Percentiles rank a stretch among this genome's conserved stretches.
phyloP scores from a whole-genome alignment of 2,888 invertebrate genomes.

The Trichopria drosophilae region DNA sequence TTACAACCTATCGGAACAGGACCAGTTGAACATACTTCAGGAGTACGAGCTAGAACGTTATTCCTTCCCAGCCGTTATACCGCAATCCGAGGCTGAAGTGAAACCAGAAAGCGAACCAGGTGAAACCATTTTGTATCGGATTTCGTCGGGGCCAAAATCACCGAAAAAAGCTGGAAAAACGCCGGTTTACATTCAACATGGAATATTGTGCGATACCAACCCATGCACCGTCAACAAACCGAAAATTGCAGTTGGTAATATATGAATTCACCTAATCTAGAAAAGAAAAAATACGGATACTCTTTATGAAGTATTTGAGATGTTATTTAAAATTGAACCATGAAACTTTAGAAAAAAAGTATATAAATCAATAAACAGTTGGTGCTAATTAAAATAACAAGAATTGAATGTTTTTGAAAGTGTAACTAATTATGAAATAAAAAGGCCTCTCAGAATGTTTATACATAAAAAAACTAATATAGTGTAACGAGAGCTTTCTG shows the following conservation, averaged over 20 bases:
- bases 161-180: conserved; percentile 39
- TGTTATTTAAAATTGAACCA: too few species aligned
- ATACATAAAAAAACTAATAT: too few species aligned
- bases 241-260: conserved; percentile 44
- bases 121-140: conserved; percentile 43
- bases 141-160: conserved; percentile 44
- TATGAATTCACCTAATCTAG: not conserved
- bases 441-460: too few species aligned
- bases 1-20: too few species aligned
- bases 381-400: too few species aligned
- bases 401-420: too few species aligned
- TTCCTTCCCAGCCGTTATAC: conserved; percentile 38
- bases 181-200: conserved; percentile 45
- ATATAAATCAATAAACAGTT: too few species aligned
- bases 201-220: conserved; percentile 43
- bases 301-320: too few species aligned
- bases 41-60: conserved; percentile 46
- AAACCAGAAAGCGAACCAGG: conserved; percentile 15
- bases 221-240: conserved; percentile 45
- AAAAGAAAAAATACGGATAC: too few species aligned
- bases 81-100: conserved; percentile 30
- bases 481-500: too few species aligned
- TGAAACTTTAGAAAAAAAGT: too few species aligned
- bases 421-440: too few species aligned
- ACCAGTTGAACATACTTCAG: conserved; percentile 42